A percentile compares a stretch with the other conserved stretches of the same genome.
These are phyloP conservation scores for Prenolepis imparis DNA, from an alignment of 2,888 invertebrate species.

Conservation along the genomic window DNA sequence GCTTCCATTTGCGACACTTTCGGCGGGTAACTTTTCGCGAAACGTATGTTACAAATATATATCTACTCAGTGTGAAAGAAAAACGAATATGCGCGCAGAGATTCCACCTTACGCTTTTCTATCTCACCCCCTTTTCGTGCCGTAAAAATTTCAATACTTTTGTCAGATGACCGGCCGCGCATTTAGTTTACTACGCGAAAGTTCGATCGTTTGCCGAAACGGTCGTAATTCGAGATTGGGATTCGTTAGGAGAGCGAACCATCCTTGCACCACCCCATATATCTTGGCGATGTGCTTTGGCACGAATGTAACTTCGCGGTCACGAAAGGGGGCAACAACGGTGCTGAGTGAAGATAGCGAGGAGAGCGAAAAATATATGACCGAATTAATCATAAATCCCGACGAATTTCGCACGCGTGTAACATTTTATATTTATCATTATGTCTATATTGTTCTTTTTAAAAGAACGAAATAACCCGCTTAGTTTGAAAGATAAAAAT, in stretches of 20 bases:
- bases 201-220: slow-evolving; percentile 42
- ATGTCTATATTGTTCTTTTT: not conserved
- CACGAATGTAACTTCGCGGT: slow-evolving; percentile 22
- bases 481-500: not conserved
- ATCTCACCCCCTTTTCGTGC: not conserved
- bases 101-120: not conserved
- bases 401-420: slow-evolving; percentile 12
- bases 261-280: not conserved
- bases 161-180: not conserved
- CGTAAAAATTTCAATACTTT: slow-evolving; percentile 19
- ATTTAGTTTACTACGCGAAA: slow-evolving; percentile 28
- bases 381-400: slow-evolving; percentile 36
- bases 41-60: slow-evolving; percentile 1
- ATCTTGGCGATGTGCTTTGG: slow-evolving; percentile 14
- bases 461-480: not conserved
- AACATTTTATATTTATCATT: slow-evolving; percentile 17
- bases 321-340: not conserved
- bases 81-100: not conserved
- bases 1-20: slow-evolving; percentile 6
- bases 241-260: slow-evolving; percentile 34
- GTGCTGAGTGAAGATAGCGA: slow-evolving; percentile 34
- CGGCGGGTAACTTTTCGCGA: slow-evolving; percentile 27
- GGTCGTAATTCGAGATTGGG: slow-evolving; percentile 19
- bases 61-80: slow-evolving; percentile 9
- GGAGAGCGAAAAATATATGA: slow-evolving; percentile 39